A percentile compares a stretch with the other conserved stretches of the same genome.
These are phyloP conservation scores for Coregonus sp. DNA, from an alignment of 2,797 vertebrate genomes.

Conservation along the genomic window DNA sequence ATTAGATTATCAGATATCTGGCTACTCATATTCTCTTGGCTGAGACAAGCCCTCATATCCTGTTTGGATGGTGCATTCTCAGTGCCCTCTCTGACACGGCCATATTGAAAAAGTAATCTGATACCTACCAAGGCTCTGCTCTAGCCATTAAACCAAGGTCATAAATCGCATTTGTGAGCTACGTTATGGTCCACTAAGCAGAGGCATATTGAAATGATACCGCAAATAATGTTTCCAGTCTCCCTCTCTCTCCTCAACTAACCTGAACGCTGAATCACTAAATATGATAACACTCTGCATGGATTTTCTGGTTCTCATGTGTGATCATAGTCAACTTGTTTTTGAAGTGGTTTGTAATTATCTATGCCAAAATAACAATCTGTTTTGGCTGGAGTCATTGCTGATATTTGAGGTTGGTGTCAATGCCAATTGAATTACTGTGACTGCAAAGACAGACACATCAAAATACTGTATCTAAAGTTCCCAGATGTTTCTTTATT, in stretches of 20 bases:
- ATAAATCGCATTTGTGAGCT: conserved; percentile 81
- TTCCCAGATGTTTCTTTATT: conserved; percentile 69
- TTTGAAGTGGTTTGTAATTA: conserved; percentile 62
- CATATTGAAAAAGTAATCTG: conserved; percentile 82
- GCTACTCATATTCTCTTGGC: conserved; percentile 78
- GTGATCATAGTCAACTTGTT: conserved; percentile 68
- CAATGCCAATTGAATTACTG: conserved; percentile 71
- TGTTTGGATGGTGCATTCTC: conserved; percentile 76
- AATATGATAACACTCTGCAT: conserved; percentile 60
- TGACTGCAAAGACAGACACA: conserved; percentile 68
- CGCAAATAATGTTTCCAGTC: conserved; percentile 72
- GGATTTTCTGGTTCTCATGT: conserved; percentile 62
- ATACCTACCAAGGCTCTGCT: conserved; percentile 75
- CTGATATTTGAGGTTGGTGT: conserved; percentile 55
- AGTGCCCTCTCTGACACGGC: conserved; percentile 72
- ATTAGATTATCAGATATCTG: conserved; percentile 81
- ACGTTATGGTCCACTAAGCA: conserved; percentile 70
- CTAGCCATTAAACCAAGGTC: conserved; percentile 82
- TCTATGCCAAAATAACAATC: conserved; percentile 51
- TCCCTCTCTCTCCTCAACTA: conserved; percentile 48
- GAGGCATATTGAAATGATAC: conserved; percentile 77
- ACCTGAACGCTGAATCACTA: conserved; percentile 67
- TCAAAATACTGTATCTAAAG: conserved; percentile 63
- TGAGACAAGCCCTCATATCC: conserved; percentile 78
- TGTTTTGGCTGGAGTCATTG: conserved; percentile 51